Base-by-base conservation (phyloP, 2,113 vertebrate genomes). In the Crotophaga sulcirostris region DNA sequence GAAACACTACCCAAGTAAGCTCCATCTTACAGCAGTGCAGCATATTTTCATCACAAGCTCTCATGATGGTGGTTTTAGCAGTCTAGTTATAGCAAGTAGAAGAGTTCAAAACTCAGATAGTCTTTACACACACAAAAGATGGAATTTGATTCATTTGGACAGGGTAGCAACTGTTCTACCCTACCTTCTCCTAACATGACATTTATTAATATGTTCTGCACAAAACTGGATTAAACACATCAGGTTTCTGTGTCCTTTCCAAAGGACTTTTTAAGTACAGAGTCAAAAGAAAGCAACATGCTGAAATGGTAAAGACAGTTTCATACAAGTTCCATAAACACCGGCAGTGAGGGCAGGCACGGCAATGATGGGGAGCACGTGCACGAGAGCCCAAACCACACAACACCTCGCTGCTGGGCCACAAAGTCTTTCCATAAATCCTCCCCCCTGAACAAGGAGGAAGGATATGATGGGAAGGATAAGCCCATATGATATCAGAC, bases 401-500 rank as follows among this genome's bases (percentile, higher is more conserved):
- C 45, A 23, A 8, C 33, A 21, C 33, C 3, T 4, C 7, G 0
- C 24, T 19, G 52, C 25, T 3, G 11, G 33, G 54, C 18, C 58
- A 47, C 33, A 47, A 14, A 25, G 11, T 4, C 60, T 12, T 29
- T 16, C 23, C 1, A 0, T 2, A 44, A 42, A n/a, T 6, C 40
- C 44, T 64, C 6, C 16, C 17, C 38, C 4, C 5, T 2, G 18
- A 24, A 9, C 11, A 54, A 16, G 0, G 0, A 40, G 69, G 59
- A 55, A 31, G 26, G 15, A 13, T 12, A 29, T 0, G 1, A 19
- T 5, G 3, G 49, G 19, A 63, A 44, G 33, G 60, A 21, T 9
- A 26, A 72, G 66, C 23, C 18, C 7, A 5, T 5, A 11, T 0
- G 2, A 24, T 13, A 34, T 24, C 45, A 86, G 40, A 86, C 20